phyloP scores from a whole-genome alignment of 2,888 invertebrate genomes.

The Ypsolopha sequella region DNA sequence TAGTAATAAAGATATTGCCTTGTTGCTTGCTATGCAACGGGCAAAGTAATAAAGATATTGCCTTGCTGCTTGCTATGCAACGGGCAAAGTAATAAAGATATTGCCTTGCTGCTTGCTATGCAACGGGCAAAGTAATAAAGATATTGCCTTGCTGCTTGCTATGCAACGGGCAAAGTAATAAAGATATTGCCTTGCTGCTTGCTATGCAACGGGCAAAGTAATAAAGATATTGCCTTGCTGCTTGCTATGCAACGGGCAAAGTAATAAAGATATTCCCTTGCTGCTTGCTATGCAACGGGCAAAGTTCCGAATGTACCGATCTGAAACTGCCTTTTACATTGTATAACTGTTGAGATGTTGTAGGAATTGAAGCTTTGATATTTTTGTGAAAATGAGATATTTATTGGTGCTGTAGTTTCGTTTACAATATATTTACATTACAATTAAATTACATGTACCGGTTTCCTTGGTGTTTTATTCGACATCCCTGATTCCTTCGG shows the following conservation, averaged over 20 bases:
- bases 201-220: constrained; percentile 24
- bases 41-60: constrained; percentile 25
- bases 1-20: constrained; percentile 4
- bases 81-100: constrained; percentile 26
- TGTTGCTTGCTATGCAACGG: constrained; percentile 12
- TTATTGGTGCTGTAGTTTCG: constrained; percentile 69
- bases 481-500: constrained; percentile 58
- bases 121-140: constrained; percentile 29
- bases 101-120: constrained; percentile 6
- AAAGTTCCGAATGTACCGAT: constrained; percentile 41
- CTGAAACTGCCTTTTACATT: constrained; percentile 54
- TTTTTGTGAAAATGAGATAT: constrained; percentile 67
- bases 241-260: constrained; percentile 19
- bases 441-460: constrained; percentile 57
- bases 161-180: constrained; percentile 27
- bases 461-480: constrained; percentile 37
- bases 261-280: constrained; percentile 15
- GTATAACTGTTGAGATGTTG: constrained; percentile 53
- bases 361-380: constrained; percentile 55
- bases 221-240: background rate
- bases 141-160: background rate
- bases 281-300: constrained; percentile 15
- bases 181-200: background rate
- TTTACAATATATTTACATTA: constrained; percentile 60
- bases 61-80: constrained; percentile 10